Evolutionary conservation across 2,888 invertebrate genomes (phyloP).

Genomic region (Acanthosoma haemorrhoidale): DNA sequence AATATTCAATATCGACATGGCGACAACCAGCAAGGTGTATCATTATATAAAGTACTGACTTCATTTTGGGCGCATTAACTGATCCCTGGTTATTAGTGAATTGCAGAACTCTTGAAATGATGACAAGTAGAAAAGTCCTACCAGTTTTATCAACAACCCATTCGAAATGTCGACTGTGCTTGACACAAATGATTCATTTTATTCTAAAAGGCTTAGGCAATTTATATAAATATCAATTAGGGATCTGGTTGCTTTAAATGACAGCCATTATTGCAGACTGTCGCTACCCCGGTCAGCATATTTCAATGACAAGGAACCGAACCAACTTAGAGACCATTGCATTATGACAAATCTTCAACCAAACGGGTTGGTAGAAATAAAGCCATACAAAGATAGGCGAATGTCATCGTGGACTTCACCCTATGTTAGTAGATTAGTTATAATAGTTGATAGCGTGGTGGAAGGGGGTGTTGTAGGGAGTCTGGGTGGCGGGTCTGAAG

Average conservation of each 20-base stretch:
- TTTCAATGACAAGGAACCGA: conserved; percentile 67
- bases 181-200: conserved; percentile 50
- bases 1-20: conserved; percentile 45
- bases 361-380: conserved; percentile 62
- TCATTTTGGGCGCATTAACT: conserved; percentile 55
- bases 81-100: conserved; percentile 51
- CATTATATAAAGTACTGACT: conserved; percentile 74
- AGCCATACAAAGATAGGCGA: conserved; percentile 59
- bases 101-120: conserved; percentile 51
- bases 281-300: conserved; percentile 62
- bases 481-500: too few relatives aligned
- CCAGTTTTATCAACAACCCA: conserved; percentile 84
- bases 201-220: conserved; percentile 48
- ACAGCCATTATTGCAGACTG: conserved; percentile 66
- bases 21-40: conserved; percentile 86
- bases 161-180: conserved; percentile 75
- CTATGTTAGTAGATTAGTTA: too few relatives aligned
- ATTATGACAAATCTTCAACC: conserved; percentile 75
- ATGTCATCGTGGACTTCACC: conserved; percentile 56
- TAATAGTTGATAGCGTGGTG: too few relatives aligned
- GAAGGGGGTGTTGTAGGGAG: too few relatives aligned
- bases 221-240: conserved; percentile 84
- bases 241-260: conserved; percentile 70
- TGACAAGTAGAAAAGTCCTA: conserved; percentile 71
- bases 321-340: conserved; percentile 70